Evolutionary conservation across 1,140 invertebrate genomes (phyloP), one percentile per base, ranked within the genome.

Genomic region (Heliothis virescens): DNA sequence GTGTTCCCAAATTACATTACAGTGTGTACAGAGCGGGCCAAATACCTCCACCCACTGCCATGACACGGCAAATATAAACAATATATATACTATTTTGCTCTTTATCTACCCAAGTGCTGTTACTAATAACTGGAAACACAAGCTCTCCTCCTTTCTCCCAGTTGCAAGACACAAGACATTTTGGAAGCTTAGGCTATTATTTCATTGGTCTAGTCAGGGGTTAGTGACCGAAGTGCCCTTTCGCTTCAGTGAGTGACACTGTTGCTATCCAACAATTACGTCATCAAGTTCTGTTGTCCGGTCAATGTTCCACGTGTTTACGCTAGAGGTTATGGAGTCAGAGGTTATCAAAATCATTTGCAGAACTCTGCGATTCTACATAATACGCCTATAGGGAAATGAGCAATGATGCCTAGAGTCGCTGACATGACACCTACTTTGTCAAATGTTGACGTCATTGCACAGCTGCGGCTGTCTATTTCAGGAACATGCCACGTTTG

Each of bases 1-100:
- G 79, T 53, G 74, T 75, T 80, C 83, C 77, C 72, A 41, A 81
- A 85, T 85, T 85, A 83, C 77, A 71, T 60, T 67, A 34, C 52
- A 73, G 80, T 62, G 59, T 26, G 65, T 75, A 69, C 77, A 21
- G 65, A 60, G 63, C 18, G 80, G 75, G 81, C 76, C 77, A 74
- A 80, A 57, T 74, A 50, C 52, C 80, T 77, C 55, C 67, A 77
- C 74, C 48, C 50, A 55, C 53, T 80, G 79, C 69, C 79, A 76
- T 41, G 72, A 67, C 65, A 55, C 48, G 21, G 65, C 48, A 65
- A 48, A 48, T 47, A 76, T 76, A 76, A 76, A 76, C 60, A 76
- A 76, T 53, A 60, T 74, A 65, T 76, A 76, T 76, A 67, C 63
- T 18, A 11, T 67, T 18, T 26, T 41, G 16, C 16, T 13, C 41